Evolutionary conservation across 1,140 invertebrate genomes (phyloP), one percentile per base, ranked within the genome.

Genomic region (Plodia interpunctella): DNA sequence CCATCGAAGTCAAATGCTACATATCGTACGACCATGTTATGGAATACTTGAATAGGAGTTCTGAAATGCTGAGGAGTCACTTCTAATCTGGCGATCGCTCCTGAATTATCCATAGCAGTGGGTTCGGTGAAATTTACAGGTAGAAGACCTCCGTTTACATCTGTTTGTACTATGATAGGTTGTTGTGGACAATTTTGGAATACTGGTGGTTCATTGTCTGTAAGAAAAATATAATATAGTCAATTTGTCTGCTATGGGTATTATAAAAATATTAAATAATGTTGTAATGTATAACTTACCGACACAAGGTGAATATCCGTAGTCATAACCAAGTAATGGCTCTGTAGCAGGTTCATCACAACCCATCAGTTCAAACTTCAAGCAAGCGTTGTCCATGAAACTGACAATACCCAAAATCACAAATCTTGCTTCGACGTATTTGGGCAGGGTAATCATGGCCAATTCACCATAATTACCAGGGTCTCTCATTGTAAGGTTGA

Each of bases 1-100:
- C 98, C 98, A 83, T 99, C 97, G 75, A 97, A 97, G 90, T 99
- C 98, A 76, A 96, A 98, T 0, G 98, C 98, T 2, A 98, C 94
- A 74, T 99, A 99, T 91, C 98, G 96, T 0, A 99, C 96, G 38
- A 97, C 95, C 61, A 95, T 96, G 63, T 98, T 96, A 75, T 97
- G 93, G 81, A 98, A 98, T 19, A 98, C 93, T 70, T 94, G 93
- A 68, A 96, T 92, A 0, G 97, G 97, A 1, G 97, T 97, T 76
- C 93, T 94, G 86, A 99, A 98, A 66, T 96, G 96, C 60, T 95
- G 93, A 0, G 98, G 97, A 67, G 96, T 96, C 0, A 98, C 94
- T 91, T 98, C 97, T 56, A 98, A 92, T 59, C 97, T 90, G 1
- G 97, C 97, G 71, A 99, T 97, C 59, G 95, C 96, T 21, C 98